phyloP scores from a whole-genome alignment of 2,888 invertebrate species.

The Volucella zonaria region DNA sequence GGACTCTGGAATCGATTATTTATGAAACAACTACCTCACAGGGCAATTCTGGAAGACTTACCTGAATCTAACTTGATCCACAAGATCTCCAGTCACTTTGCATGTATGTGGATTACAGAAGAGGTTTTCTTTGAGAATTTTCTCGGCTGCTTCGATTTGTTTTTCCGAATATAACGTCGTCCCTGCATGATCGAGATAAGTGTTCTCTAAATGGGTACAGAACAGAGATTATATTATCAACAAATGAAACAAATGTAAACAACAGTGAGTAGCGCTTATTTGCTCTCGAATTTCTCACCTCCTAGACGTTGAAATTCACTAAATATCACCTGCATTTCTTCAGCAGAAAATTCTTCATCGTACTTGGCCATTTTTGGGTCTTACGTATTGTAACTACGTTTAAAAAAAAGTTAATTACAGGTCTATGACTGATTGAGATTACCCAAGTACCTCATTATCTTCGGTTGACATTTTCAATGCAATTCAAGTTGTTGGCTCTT shows the following conservation, averaged over 20 bases:
- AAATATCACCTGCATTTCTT: constrained; percentile 76
- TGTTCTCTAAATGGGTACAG: constrained; percentile 84
- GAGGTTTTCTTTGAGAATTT: constrained; percentile 88
- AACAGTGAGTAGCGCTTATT: not conserved
- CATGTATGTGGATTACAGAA: constrained; percentile 97
- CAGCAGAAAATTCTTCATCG: constrained; percentile 75
- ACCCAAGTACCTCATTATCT: not conserved
- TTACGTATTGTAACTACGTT: not conserved
- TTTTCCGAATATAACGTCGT: constrained; percentile 91
- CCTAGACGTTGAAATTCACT: constrained; percentile 77
- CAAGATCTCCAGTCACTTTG: constrained; percentile 90
- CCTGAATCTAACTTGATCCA: constrained; percentile 92
- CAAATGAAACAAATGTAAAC: not conserved
- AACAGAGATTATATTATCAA: constrained; percentile 32
- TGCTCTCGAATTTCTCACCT: constrained; percentile 69
- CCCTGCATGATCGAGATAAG: constrained; percentile 95
- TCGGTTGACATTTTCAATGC: constrained; percentile 1
- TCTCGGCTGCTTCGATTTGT: constrained; percentile 86
- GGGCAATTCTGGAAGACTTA: constrained; percentile 77
- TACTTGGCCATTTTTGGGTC: constrained; percentile 31
- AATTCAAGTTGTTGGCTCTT: not conserved
- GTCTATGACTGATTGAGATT: not conserved
- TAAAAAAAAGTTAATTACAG: not conserved
- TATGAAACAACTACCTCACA: not conserved
- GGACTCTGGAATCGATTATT: constrained; percentile 84